Base-by-base conservation (phyloP, 2,888 invertebrate species). In the Gymnoscelis rufifasciata region DNA sequence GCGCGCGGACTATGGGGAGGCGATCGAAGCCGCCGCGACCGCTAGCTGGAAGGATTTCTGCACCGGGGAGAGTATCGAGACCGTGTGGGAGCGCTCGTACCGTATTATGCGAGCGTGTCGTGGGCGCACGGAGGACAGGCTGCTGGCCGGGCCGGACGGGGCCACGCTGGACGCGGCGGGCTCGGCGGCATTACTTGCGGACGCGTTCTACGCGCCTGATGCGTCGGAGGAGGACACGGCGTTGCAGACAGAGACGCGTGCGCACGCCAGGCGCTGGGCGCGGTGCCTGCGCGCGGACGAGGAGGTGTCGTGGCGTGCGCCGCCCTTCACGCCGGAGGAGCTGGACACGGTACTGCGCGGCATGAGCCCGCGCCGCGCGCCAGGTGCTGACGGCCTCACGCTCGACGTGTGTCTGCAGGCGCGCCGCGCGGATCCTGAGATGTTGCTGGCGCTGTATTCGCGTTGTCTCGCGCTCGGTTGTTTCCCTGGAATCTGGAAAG, bases 31-130 rank as follows among this genome's bases (percentile, higher is more conserved):
- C 15, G 38, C 38, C 7, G 6, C 7, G 0, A 38, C 38, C 11
- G 10, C n/a, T 2, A 28, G 28, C 7, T 38, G 38, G 38, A 38
- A 15, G 12, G 15, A 19, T 15, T 38, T 38, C 11, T 38, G 38
- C 28, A 28, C 15, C 10, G 28, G 28, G 15, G 28, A 38, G 15
- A 8, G 7, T 14, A 4, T 1, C 1, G 38, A 38, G 28, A 28
- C 10, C 0, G 7, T 28, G 4, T 38, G 38, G 38, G 10, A 38
- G 10, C 5, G 38, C 5, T 28, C 28, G 1, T 38, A 38, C 15
- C 11, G 38, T 0, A 24, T 38, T 4, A 38, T 38, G 14, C 28
- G 15, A 14, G 24, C 24, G 1, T 23, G 29, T 19, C 0, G 7
- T 1, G 14, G 8, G 1, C 11, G 12, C 1, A 0, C 7, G 1